phyloP scores from a whole-genome alignment of 2,888 invertebrate species.

The Odontomyia ornata region DNA sequence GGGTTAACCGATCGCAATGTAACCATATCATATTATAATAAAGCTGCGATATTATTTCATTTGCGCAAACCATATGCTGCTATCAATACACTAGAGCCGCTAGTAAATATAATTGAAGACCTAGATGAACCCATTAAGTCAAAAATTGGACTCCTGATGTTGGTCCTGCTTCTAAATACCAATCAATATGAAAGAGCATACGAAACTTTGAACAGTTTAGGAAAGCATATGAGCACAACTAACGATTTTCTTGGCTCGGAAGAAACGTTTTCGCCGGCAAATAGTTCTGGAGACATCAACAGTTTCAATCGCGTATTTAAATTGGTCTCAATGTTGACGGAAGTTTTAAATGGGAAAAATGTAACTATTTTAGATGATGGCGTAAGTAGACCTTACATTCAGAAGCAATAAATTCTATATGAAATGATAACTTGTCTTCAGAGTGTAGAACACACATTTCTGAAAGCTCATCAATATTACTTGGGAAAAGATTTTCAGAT shows the following conservation, averaged over 20 bases:
- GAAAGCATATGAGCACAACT: conserved; percentile 55
- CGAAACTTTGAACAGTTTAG: conserved; percentile 59
- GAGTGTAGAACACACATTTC: conserved; percentile 58
- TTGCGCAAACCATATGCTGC: conserved; percentile 61
- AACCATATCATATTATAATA: conserved; percentile 53
- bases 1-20: conserved; percentile 41
- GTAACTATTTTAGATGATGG: conserved; percentile 60
- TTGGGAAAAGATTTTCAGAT: conserved; percentile 64
- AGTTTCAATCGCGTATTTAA: conserved; percentile 57
- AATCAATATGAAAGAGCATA: conserved; percentile 62
- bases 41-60: conserved; percentile 61
- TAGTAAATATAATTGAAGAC: conserved; percentile 57
- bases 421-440: conserved; percentile 44
- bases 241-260: conserved; percentile 49
- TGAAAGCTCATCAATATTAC: conserved; percentile 64
- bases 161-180: conserved; percentile 59
- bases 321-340: conserved; percentile 58
- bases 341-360: conserved; percentile 59
- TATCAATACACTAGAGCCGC: conserved; percentile 57
- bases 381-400: conserved; percentile 54
- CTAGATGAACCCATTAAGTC: conserved; percentile 58
- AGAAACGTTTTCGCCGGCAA: conserved; percentile 51
- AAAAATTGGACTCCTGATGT: conserved; percentile 59
- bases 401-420: not conserved
- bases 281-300: conserved; percentile 51